phyloP scores from a whole-genome alignment of 1,140 invertebrate species.

The Anastrepha ludens region DNA sequence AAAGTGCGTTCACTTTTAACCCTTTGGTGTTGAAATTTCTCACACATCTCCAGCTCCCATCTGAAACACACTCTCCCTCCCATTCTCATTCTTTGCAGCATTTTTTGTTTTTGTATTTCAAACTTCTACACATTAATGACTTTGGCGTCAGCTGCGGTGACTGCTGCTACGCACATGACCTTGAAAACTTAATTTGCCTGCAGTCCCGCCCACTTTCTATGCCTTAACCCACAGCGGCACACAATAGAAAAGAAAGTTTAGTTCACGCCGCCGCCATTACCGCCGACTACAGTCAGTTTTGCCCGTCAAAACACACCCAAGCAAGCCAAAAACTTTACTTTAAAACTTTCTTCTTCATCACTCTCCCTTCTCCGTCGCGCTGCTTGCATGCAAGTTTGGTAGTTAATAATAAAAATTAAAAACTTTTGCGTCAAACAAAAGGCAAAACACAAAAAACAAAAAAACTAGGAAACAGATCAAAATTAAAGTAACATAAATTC shows the following conservation, averaged over 20 bases:
- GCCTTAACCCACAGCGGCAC: not conserved
- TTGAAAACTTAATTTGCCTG: conserved; percentile 51
- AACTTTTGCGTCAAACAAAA: conserved; percentile 42
- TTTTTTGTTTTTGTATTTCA: not conserved
- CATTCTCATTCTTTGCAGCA: too few relatives aligned
- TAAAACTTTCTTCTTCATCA: conserved; percentile 21
- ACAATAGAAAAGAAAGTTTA: conserved; percentile 34
- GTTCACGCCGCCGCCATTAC: conserved; percentile 19
- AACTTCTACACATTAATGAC: conserved; percentile 49
- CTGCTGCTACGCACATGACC: conserved; percentile 38
- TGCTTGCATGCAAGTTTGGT: conserved; percentile 34
- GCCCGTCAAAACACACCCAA: conserved; percentile 26
- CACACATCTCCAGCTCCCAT: not conserved
- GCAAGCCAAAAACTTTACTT: conserved; percentile 41
- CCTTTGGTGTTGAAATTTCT: not conserved
- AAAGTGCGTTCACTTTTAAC: conserved; percentile 33
- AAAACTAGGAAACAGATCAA: not conserved
- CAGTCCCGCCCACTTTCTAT: conserved; percentile 16
- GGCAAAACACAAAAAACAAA: not conserved
- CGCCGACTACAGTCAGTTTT: not conserved
- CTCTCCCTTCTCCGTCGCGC: not conserved
- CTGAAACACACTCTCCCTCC: not conserved
- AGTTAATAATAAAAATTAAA: conserved; percentile 51
- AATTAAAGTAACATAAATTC: not conserved
- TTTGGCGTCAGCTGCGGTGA: not conserved